Base-by-base conservation (phyloP, 2,888 invertebrate genomes). In the Amphimallon solstitiale region DNA sequence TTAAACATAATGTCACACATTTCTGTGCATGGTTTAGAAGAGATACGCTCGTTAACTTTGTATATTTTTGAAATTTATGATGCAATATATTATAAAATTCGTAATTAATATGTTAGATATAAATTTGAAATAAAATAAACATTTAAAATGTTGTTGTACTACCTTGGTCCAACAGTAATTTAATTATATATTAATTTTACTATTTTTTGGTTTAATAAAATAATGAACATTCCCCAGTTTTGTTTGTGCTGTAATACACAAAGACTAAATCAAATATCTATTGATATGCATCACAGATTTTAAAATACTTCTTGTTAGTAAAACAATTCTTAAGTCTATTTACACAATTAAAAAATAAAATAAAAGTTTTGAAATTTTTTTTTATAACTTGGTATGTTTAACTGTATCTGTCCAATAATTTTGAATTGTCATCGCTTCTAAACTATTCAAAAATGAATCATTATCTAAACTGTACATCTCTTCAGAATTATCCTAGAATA, bases 381-480 rank as follows among this genome's bases (percentile, higher is more conserved):
- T 15, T 86, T 89, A 94, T 83, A 94, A 87, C 83, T 94, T 94
- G 76, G 94, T 94, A 82, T 94, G 94, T 82, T 93, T 94, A 71
- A 94, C 93, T 73, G 91, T 93, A 82, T 94, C 94, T 60, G 94
- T 94, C 94, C 95, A 95, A 80, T 94, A 94, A 84, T 95, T 95
- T 82, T 94, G 94, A 79, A 95, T 94, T 73, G 95, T 94, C 93
- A 95, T 94, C 72, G 94, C 94, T 84, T 95, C 95, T 75, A 95
- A 84, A 68, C 95, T 95, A 84, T 95, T 95, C 68, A 95, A 87
- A 85, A 95, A 95, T 69, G 95, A 95, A 81, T 95, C 95, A 81
- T 95, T 95, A 85, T 95, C 95, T 83, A 95, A 84, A 78, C 95
- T 95, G 84, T 94, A 94, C 93, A 95, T 94, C 84, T 95, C 95